These are phyloP conservation scores for Lepisosteus oculatus DNA, from an alignment of 2,113 vertebrate species.

Conservation along the genomic window DNA sequence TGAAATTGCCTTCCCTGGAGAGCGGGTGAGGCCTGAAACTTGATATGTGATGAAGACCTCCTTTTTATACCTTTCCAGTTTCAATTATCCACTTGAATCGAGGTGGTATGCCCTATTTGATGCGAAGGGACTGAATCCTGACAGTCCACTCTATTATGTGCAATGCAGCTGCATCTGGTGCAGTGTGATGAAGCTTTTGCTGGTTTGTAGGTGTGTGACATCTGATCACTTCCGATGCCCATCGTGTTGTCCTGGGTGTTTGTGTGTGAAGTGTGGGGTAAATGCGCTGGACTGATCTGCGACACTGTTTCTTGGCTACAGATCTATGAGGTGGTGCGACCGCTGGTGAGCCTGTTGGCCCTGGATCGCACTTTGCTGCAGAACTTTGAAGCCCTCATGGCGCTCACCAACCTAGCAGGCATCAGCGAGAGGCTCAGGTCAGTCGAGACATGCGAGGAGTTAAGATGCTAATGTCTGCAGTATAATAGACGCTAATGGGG, in stretches of 20 bases:
- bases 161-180: background rate
- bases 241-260: slow-evolving; percentile 6
- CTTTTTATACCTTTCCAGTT: no score
- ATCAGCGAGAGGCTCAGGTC: slow-evolving; percentile 90
- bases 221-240: background rate
- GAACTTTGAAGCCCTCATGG: slow-evolving; percentile 97
- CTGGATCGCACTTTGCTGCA: slow-evolving; percentile 82
- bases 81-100: no score
- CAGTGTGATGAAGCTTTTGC: background rate
- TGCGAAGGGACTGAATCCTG: background rate
- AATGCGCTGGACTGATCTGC: no score
- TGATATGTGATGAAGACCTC: no score
- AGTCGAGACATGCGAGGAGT: slow-evolving; percentile 11
- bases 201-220: background rate
- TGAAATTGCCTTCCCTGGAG: slow-evolving; percentile 90
- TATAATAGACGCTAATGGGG: background rate
- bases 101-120: no score
- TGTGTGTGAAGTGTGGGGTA: no score
- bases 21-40: slow-evolving; percentile 68
- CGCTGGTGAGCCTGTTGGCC: slow-evolving; percentile 79
- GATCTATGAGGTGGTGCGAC: slow-evolving; percentile 92
- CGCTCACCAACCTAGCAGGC: slow-evolving; percentile 89
- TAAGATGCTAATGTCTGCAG: background rate
- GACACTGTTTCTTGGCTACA: slow-evolving; percentile 30
- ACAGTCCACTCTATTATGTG: background rate